Evolutionary conservation across 2,888 invertebrate species (phyloP), one percentile per base, ranked within the genome.

Genomic region (Napeogenes inachia): DNA sequence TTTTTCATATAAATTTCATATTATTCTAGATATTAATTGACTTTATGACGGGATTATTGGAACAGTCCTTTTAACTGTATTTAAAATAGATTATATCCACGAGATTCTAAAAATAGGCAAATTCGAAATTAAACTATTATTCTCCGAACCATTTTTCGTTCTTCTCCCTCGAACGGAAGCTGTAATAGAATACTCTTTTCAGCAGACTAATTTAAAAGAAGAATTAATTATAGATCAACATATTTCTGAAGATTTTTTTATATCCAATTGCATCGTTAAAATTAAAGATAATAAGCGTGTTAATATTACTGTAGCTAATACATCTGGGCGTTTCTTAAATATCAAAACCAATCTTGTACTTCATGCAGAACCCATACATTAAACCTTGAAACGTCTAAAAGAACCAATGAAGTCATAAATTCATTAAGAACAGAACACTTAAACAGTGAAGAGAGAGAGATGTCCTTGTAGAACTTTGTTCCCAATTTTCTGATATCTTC

Each of bases 71-170:
- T 12, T 45, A 45, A 45, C 45, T 12, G 12, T 10, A 45, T 45
- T 45, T 21, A 21, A 21, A 21, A 21, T 21, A 21, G 1, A 21
- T 21, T 21, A 21, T 21, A 21, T 1, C 21, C 21, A 21, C 21
- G 21, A 21, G 21, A 21, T 21, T 21, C 21, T 21, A 21, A 56
- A 32, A 21, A 21, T 21, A 21, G 21, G 21, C 21, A 21, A 21
- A 21, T 21, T 1, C 21, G 21, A 21, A 21, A 54, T 59, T 12
- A 45, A 54, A 45, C 32, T 54, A 30, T 45, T 32, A n/a, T 59
- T 59, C 33, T 32, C 45, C 0, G 54, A 59, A 12, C 54, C 70
- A 0, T 59, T 54, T 13, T 59, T 45, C 13, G 54, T 59, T 12
- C 30, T 59, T 54, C 54, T 45, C 13, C 59, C 54, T 54, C 54